Conservation (phyloP, 2,113 vertebrate genomes). For the Trogon melanurus region DNA sequence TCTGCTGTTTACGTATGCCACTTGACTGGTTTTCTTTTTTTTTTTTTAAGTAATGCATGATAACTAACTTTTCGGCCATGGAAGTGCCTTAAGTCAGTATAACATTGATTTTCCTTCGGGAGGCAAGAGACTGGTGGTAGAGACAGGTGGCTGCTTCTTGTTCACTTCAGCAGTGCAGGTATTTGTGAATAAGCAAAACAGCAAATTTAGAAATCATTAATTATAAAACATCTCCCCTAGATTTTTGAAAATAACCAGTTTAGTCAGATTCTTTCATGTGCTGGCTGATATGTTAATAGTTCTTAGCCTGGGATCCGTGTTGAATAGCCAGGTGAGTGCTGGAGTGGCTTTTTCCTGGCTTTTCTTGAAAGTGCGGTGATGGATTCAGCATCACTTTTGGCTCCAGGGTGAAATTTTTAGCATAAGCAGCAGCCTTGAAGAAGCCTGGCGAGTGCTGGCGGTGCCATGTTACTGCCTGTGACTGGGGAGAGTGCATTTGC, state of each 20-base stretch:
- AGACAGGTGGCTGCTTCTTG: not conserved
- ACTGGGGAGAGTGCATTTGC: not conserved
- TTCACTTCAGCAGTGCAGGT: not conserved
- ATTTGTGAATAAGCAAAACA: not conserved
- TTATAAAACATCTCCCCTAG: not conserved
- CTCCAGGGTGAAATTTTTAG: not conserved
- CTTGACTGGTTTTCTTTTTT: not conserved
- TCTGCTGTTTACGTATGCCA: not conserved
- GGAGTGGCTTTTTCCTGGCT: not conserved
- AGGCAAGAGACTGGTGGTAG: not conserved
- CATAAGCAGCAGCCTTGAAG: not conserved
- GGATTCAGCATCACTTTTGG: not conserved
- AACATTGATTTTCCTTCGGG: not conserved
- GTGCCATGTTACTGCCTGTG: accelerated
- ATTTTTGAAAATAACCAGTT: not conserved
- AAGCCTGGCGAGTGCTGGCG: not conserved
- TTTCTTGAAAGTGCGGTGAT: not conserved
- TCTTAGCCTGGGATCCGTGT: not conserved
- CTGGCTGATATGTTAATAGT: not conserved
- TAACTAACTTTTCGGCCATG: not conserved
- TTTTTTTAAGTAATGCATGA: not conserved
- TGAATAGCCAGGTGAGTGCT: not conserved
- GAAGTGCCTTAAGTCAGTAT: not conserved
- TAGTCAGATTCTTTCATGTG: not conserved
- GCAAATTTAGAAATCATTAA: not conserved